These are phyloP conservation scores for Labeo calbasu DNA, from an alignment of 2,797 vertebrate species.

Conservation along the genomic window DNA sequence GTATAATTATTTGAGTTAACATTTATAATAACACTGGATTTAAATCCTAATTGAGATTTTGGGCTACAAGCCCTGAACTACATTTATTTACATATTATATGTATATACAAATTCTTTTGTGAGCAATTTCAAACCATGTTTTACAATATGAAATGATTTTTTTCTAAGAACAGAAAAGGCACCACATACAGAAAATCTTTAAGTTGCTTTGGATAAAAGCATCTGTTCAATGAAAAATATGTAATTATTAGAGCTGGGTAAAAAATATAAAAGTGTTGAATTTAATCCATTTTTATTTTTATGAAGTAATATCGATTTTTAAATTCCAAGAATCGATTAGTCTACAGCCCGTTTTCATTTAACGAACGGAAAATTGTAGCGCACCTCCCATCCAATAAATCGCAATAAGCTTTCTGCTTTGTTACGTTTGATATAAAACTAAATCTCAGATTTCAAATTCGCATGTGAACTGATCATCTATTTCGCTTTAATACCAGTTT, in stretches of 20 bases:
- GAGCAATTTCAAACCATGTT: neutral
- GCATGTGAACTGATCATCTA: no score
- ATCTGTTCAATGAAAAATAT: neutral
- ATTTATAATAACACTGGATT: neutral
- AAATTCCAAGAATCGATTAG: no score
- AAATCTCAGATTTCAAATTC: no score
- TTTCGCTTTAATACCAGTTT: no score
- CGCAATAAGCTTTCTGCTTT: no score
- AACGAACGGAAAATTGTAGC: no score
- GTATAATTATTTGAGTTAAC: neutral
- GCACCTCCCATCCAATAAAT: no score
- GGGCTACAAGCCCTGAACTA: neutral
- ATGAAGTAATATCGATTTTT: no score
- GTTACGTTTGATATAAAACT: no score
- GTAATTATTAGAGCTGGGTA: neutral
- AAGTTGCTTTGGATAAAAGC: neutral
- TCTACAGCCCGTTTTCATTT: no score
- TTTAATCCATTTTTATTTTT: no score
- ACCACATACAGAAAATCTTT: neutral
- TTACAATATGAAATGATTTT: neutral
- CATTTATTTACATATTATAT: neutral
- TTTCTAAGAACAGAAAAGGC: neutral
- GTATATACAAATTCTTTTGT: neutral
- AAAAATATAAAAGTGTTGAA: no score
- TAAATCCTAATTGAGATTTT: neutral